Conservation (phyloP, 2,797 vertebrate genomes). For the Antrozous pallidus region DNA sequence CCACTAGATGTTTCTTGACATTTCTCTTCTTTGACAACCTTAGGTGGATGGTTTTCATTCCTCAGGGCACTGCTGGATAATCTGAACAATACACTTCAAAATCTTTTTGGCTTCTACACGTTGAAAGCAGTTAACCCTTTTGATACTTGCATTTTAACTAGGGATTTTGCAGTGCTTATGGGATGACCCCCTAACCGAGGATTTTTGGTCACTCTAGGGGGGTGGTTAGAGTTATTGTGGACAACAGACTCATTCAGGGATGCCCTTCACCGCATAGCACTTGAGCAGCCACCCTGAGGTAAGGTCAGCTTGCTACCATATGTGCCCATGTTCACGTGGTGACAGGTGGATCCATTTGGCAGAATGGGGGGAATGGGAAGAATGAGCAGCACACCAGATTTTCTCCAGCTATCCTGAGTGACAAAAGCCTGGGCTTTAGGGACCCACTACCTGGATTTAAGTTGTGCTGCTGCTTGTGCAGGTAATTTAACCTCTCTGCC, state of each 20-base stretch:
- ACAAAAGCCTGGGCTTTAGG: neutral
- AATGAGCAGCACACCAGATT: neutral
- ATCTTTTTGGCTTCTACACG: too few relatives aligned
- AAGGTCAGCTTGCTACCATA: slow-evolving; percentile 31
- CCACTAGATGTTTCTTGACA: neutral
- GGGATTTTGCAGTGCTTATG: neutral
- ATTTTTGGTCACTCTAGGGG: neutral
- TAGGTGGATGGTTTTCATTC: neutral
- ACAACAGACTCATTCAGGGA: neutral
- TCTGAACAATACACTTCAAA: neutral
- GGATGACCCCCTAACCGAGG: neutral
- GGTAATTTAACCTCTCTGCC: neutral
- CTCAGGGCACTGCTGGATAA: neutral
- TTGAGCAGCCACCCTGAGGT: neutral
- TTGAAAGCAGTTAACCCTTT: neutral
- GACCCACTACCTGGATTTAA: neutral
- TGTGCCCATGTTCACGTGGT: neutral
- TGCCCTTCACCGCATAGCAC: neutral
- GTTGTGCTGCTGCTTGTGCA: neutral
- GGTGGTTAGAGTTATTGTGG: neutral
- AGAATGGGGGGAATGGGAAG: neutral
- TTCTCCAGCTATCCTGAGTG: neutral
- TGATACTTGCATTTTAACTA: neutral
- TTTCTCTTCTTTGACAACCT: neutral
- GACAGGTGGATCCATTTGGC: neutral